Evolutionary conservation across 2,888 invertebrate genomes (phyloP).

Genomic region (Drosophila tripunctata): DNA sequence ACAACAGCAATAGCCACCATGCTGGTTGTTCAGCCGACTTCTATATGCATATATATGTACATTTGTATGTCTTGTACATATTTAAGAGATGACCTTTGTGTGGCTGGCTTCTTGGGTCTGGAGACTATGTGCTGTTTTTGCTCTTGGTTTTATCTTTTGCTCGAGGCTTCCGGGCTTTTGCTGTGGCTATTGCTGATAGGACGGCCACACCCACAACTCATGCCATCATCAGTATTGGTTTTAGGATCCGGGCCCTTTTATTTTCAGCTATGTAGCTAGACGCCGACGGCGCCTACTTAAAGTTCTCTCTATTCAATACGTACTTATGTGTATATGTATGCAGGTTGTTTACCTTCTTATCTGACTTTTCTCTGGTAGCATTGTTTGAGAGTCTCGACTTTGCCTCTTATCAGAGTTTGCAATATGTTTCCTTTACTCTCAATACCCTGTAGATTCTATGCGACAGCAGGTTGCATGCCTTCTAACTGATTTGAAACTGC

Average conservation of each 20-base stretch:
- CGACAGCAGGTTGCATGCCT: background rate
- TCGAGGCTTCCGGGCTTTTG: constrained; percentile 67
- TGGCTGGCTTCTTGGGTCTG: constrained; percentile 9
- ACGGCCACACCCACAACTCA: constrained; percentile 33
- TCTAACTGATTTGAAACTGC: too few species aligned
- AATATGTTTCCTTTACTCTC: constrained; percentile 43
- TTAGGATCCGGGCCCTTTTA: constrained; percentile 53
- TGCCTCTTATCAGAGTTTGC: constrained; percentile 57
- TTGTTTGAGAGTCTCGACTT: constrained; percentile 46
- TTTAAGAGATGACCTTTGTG: constrained; percentile 35
- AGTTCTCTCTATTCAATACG: constrained; percentile 34
- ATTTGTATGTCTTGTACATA: background rate
- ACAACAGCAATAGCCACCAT: constrained; percentile 14
- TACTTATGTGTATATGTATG: too few species aligned
- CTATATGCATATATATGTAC: background rate
- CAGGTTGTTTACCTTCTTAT: constrained; percentile 75
- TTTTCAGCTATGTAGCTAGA: constrained; percentile 23
- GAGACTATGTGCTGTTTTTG: constrained; percentile 10
- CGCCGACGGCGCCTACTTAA: constrained; percentile 56
- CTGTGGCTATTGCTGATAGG: constrained; percentile 38
- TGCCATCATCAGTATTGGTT: constrained; percentile 24
- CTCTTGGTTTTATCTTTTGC: constrained; percentile 54
- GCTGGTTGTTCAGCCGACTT: constrained; percentile 13
- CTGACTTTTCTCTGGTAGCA: constrained; percentile 50
- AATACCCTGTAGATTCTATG: background rate